A percentile compares a stretch with the other conserved stretches of the same genome.
Evolutionary conservation across 2,113 vertebrate genomes (phyloP).

Genomic region (Mystacornis crossleyi): DNA sequence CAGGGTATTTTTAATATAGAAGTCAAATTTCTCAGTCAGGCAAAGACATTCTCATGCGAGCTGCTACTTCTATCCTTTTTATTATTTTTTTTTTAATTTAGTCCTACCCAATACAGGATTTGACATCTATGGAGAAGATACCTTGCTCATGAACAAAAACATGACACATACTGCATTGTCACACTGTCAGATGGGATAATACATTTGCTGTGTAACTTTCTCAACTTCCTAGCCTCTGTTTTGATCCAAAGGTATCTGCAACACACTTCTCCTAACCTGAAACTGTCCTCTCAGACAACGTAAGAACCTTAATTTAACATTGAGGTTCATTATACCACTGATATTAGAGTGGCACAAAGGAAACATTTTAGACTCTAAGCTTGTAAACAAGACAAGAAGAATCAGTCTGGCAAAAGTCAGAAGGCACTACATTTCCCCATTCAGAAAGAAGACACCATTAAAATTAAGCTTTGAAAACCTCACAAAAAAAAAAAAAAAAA

Average conservation of each 20-base stretch:
- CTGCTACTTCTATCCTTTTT: not conserved
- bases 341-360: not conserved
- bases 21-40: not conserved
- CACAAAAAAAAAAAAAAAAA: not conserved
- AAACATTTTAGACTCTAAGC: not conserved
- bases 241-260: not conserved
- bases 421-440: not conserved
- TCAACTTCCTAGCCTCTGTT: not conserved
- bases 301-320: not conserved
- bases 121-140: not conserved
- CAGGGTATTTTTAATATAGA: not conserved
- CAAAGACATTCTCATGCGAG: not conserved
- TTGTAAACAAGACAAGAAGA: not conserved
- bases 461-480: not conserved
- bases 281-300: fast-evolving
- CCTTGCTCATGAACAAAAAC: not conserved
- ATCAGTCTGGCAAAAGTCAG: not conserved
- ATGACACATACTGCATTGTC: not conserved
- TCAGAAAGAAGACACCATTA: not conserved
- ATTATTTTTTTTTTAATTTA: not conserved
- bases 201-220: not conserved
- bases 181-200: fast-evolving
- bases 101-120: not conserved
- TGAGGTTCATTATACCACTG: not conserved
- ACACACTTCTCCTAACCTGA: not conserved